These are phyloP conservation scores for Sus cebifrons DNA, from an alignment of 2,797 vertebrate genomes.

Conservation along the genomic window DNA sequence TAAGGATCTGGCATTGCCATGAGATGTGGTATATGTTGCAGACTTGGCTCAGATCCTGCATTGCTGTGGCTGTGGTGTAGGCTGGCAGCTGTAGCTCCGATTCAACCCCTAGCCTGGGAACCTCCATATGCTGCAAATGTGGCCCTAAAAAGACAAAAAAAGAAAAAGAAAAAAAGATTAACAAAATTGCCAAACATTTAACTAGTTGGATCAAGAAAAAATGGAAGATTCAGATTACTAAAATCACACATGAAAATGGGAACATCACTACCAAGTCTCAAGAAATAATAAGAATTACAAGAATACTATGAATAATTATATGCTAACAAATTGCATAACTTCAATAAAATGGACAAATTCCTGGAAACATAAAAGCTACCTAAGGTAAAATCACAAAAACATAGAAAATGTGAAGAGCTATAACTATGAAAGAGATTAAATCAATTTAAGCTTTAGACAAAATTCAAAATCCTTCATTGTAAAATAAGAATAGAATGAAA, in stretches of 20 bases:
- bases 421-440: not conserved
- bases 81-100: no score
- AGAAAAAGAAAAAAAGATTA: not conserved
- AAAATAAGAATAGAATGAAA: conserved; percentile 5
- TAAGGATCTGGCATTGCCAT: no score
- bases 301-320: not conserved
- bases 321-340: not conserved
- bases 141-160: not conserved
- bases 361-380: not conserved
- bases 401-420: not conserved
- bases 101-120: no score
- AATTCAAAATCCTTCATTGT: not conserved
- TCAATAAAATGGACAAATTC: not conserved
- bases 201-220: not conserved
- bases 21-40: no score
- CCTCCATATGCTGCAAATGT: no score
- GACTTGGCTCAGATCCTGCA: no score
- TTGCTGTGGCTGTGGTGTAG: no score
- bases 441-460: not conserved
- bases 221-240: not conserved
- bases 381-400: not conserved
- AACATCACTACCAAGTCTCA: not conserved
- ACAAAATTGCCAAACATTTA: not conserved
- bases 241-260: not conserved
- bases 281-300: not conserved